Evolutionary conservation across 2,888 invertebrate species (phyloP).

Genomic region (Ctena decussata): DNA sequence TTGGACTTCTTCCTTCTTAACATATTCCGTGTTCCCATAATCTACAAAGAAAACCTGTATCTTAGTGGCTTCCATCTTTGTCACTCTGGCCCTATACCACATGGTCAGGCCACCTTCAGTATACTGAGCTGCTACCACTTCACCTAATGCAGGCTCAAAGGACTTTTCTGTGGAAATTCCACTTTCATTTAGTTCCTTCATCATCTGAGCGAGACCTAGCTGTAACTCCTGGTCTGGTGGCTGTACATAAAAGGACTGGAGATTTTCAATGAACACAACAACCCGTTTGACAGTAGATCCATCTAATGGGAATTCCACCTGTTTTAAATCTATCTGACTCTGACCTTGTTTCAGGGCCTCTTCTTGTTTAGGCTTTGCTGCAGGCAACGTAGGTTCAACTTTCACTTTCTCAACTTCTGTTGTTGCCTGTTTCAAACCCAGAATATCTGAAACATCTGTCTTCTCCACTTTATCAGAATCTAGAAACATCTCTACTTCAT

Average conservation of each 20-base stretch:
- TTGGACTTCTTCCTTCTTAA: conserved; percentile 90
- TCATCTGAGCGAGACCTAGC: not conserved
- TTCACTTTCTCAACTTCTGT: not conserved
- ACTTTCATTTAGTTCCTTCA: conserved; percentile 40
- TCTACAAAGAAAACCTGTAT: conserved; percentile 81
- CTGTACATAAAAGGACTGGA: conserved; percentile 40
- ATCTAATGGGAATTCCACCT: not conserved
- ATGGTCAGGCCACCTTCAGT: not conserved
- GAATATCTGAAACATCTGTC: not conserved
- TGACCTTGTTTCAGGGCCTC: not conserved
- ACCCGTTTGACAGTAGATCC: not conserved
- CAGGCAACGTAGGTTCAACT: not conserved
- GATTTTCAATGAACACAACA: conserved; percentile 16
- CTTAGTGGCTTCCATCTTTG: conserved; percentile 55
- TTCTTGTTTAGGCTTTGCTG: not conserved
- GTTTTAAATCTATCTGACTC: not conserved
- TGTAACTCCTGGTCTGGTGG: not conserved
- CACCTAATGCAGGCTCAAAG: conserved; percentile 37
- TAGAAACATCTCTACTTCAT: conserved; percentile 44
- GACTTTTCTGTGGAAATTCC: conserved; percentile 2
- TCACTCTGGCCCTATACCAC: conserved; percentile 65
- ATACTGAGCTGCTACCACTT: conserved; percentile 56
- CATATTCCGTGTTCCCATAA: conserved; percentile 87
- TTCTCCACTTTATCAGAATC: not conserved
- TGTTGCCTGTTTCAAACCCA: not conserved